Conservation (phyloP, 2,888 invertebrate genomes). For the Cartodere bifasciata region DNA sequence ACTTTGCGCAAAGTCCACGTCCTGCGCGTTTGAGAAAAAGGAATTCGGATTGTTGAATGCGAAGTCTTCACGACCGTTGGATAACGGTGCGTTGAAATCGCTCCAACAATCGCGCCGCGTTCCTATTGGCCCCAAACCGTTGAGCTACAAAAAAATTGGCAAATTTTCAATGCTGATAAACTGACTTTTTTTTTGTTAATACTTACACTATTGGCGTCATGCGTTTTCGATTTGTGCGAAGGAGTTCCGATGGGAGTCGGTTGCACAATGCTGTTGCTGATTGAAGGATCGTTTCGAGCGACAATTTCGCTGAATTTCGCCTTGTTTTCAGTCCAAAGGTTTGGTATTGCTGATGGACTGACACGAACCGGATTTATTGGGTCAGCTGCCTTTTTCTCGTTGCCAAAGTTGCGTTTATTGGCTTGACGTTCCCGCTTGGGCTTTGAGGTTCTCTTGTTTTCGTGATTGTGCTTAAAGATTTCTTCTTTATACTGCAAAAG, state of each 20-base stretch:
- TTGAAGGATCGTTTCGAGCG: slow-evolving; percentile 38
- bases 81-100: no score
- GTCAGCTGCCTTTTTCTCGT: slow-evolving; percentile 17
- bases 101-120: slow-evolving; percentile 22
- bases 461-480: no score
- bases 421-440: slow-evolving; percentile 25
- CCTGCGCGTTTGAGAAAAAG: slow-evolving; percentile 25
- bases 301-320: slow-evolving; percentile 49
- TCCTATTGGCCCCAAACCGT: slow-evolving; percentile 30
- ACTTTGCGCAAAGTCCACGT: no score
- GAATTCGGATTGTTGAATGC: slow-evolving; percentile 18
- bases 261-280: slow-evolving; percentile 17
- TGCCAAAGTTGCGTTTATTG: slow-evolving; percentile 21
- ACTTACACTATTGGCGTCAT: slow-evolving; percentile 30
- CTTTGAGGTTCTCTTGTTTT: slow-evolving; percentile 19
- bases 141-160: no score
- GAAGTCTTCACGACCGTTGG: no score
- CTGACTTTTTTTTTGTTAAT: slow-evolving; percentile 30
- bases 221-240: slow-evolving; percentile 16
- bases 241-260: no score
- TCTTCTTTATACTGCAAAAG: no score
- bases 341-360: slow-evolving; percentile 16
- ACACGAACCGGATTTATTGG: slow-evolving; percentile 14
- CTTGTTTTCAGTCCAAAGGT: slow-evolving; percentile 41
- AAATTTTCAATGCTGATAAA: no score